phyloP scores from a whole-genome alignment of 2,888 invertebrate genomes.

The Chromoteleia sp. region DNA sequence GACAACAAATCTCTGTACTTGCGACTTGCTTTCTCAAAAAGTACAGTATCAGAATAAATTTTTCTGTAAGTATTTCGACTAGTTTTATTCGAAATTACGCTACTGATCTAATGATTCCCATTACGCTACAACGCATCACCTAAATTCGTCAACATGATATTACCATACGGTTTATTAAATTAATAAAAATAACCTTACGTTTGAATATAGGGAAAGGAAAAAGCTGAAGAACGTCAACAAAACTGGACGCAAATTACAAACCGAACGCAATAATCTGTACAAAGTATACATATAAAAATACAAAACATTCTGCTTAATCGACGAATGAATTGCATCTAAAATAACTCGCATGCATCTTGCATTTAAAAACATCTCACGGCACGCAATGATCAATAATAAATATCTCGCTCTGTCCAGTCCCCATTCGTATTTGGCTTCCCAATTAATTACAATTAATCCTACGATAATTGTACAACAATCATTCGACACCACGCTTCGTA shows the following conservation, averaged over 20 bases:
- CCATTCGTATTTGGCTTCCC: conserved; percentile 2
- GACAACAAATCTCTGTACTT: background rate
- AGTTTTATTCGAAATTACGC: conserved; percentile 19
- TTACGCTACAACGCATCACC: background rate
- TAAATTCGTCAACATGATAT: background rate
- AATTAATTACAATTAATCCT: conserved; percentile 16
- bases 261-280: conserved; percentile 7
- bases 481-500: conserved; percentile 30
- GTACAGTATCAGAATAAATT: background rate
- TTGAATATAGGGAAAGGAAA: background rate
- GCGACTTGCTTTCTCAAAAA: too few species aligned
- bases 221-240: background rate
- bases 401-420: conserved; percentile 30
- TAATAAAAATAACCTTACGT: conserved; percentile 2
- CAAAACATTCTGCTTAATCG: conserved; percentile 39
- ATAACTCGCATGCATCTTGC: conserved; percentile 13
- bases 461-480: conserved; percentile 22
- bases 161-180: background rate
- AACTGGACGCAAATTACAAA: conserved; percentile 37
- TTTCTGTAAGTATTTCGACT: conserved; percentile 25
- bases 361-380: conserved; percentile 22
- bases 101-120: background rate
- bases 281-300: conserved; percentile 53
- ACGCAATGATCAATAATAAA: conserved; percentile 26
- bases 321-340: conserved; percentile 11